A percentile compares a stretch with the other conserved stretches of the same genome.
These are phyloP conservation scores for Koerneria pararmatus DNA, from an alignment of 2,888 invertebrate genomes.

Conservation along the genomic window DNA sequence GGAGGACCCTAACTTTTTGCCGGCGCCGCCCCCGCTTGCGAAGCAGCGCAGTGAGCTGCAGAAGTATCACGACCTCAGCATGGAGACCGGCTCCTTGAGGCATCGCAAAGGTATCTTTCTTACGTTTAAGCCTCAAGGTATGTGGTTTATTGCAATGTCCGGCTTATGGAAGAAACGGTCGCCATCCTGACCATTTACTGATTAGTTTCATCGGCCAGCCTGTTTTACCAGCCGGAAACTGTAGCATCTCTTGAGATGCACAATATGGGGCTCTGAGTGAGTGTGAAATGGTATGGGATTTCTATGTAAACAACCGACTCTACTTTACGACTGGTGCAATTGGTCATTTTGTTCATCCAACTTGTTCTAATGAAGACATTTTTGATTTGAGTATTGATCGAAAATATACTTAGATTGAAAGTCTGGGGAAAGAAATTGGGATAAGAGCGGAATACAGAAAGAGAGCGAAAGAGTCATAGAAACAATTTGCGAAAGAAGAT, in stretches of 20 bases:
- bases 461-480: too few relatives aligned
- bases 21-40: conserved; percentile 38
- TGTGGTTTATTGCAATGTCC: background rate
- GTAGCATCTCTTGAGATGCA: background rate
- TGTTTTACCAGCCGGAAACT: too few relatives aligned
- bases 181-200: too few relatives aligned
- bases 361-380: too few relatives aligned
- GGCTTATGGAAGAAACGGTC: background rate
- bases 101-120: conserved; percentile 18
- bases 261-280: background rate
- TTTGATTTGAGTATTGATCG: too few relatives aligned
- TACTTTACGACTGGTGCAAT: too few relatives aligned
- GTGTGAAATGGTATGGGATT: background rate
- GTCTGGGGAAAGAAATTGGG: too few relatives aligned
- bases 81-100: conserved; percentile 18
- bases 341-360: too few relatives aligned
- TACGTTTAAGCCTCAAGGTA: background rate
- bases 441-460: too few relatives aligned
- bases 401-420: too few relatives aligned
- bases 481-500: background rate
- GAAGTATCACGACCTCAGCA: conserved; percentile 12
- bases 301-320: too few relatives aligned
- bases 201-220: too few relatives aligned
- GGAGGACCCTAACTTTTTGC: conserved; percentile 33
- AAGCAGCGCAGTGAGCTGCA: conserved; percentile 29